Base-by-base conservation (phyloP, 2,888 invertebrate species). In the Pantelozetes paolii region DNA sequence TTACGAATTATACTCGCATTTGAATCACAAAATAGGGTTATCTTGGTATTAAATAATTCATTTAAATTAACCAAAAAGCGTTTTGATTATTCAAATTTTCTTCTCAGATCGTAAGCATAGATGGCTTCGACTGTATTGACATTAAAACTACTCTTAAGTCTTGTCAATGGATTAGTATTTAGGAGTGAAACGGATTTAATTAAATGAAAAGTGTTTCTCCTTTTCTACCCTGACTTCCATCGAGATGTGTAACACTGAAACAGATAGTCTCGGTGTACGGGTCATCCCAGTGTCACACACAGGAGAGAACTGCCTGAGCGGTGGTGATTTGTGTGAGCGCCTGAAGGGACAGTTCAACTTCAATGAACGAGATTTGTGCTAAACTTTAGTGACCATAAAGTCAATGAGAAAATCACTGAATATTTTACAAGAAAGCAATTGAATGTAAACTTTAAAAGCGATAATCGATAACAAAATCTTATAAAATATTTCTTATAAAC, bases 311-410 rank as follows among this genome's bases (percentile, higher is more conserved):
- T 9, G 40, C 15, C 8, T 45, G 18, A 11, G 15, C n/a, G 45
- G 15, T 18, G 15, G 45, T 3, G 6, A 15, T 36, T 36, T 36
- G n/a, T 45, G 45, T 6, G 45, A 45, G 11, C 45, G 45, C 45
- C 45, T 45, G 45, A 40, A 6, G 45, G 15, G 45, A 3, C 57
- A 57, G 57, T 26, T 23, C 57, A 26, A 57, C 23, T 57, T 9
- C 57, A 40, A 40, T 57, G 57, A 57, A 20, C 54, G 64, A 48
- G 62, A 48, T 48, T 45, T n/a, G n/a, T 64, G 64, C 36, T 64
- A 18, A 50, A 64, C 64, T 40, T 15, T 62, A 40, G 42, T 57
- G 62, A 42, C 36, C 20, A 45, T n/a, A 45, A 32, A 18, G 40
- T 45, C 6, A 15, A 6, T 36, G 45, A 45, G 45, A 3, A 3